Percentiles rank a stretch among this genome's conserved stretches.
Evolutionary conservation across 2,797 vertebrate species (phyloP).

Genomic region (Smutsia gigantea): DNA sequence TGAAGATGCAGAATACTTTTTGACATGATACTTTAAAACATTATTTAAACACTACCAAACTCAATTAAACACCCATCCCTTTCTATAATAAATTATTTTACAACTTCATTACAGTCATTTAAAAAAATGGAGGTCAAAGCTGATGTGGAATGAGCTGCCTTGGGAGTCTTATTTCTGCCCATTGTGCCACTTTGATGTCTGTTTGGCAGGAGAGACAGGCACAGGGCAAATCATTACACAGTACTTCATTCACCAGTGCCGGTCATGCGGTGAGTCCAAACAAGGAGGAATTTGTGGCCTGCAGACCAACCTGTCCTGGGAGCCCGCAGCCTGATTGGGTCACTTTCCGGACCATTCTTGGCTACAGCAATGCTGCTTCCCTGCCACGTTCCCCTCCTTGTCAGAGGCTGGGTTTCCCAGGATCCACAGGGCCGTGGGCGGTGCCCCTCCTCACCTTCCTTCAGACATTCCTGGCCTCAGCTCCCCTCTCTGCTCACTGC

Average conservation of each 20-base stretch:
- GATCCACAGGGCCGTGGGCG: neutral
- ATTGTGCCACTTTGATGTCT: neutral
- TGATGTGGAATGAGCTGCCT: neutral
- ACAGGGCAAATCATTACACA: neutral
- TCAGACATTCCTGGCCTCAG: neutral
- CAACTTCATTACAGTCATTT: neutral
- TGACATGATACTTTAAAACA: neutral
- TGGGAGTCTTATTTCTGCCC: neutral
- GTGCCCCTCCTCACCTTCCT: fast-evolving
- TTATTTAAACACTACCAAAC: neutral
- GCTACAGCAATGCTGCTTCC: neutral
- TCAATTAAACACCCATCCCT: neutral
- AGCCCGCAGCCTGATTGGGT: neutral
- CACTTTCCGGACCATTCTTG: neutral
- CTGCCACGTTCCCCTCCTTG: neutral
- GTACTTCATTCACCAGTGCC: fast-evolving
- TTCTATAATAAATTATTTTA: neutral
- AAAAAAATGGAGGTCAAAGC: neutral
- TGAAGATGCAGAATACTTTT: neutral
- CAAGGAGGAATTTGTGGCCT: neutral
- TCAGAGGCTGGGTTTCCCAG: neutral
- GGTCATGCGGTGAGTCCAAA: neutral
- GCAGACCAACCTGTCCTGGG: neutral
- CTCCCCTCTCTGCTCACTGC: neutral
- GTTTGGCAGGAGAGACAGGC: neutral